A percentile compares a stretch with the other conserved stretches of the same genome.
These are phyloP conservation scores for Rhinolophus sinicus DNA, from an alignment of 2,113 vertebrate species.

Conservation along the genomic window DNA sequence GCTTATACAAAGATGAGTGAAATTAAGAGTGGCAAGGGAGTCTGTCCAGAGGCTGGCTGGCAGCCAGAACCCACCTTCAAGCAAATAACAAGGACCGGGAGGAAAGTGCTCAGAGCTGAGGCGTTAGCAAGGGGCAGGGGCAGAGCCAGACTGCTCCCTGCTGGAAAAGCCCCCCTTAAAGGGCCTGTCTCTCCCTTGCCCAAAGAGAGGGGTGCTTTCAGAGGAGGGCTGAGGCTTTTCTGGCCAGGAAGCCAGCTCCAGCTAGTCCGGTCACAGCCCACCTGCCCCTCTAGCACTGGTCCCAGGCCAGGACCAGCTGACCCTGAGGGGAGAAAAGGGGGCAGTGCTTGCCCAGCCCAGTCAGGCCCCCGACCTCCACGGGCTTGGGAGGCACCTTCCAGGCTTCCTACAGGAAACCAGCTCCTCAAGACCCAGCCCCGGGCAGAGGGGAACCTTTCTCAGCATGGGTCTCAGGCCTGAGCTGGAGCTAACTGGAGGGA, in stretches of 20 bases:
- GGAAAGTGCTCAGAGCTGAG: slow-evolving; percentile 75
- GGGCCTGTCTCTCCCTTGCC: not conserved
- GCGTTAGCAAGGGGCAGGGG: not conserved
- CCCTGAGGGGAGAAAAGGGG: slow-evolving; percentile 30
- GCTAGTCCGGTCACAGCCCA: not conserved
- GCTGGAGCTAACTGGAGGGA: not conserved
- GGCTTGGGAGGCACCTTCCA: not conserved
- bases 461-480: not conserved
- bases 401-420: slow-evolving; percentile 32
- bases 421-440: slow-evolving; percentile 72
- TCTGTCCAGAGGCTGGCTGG: not conserved
- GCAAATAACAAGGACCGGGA: slow-evolving; percentile 32
- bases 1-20: slow-evolving; percentile 75
- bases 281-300: not conserved
- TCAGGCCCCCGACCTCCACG: not conserved
- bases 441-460: slow-evolving; percentile 24
- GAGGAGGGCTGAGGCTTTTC: slow-evolving; percentile 29
- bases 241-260: slow-evolving; percentile 57
- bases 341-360: not conserved
- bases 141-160: slow-evolving; percentile 50
- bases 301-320: not conserved
- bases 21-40: not conserved
- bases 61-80: slow-evolving; percentile 63
- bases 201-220: not conserved
- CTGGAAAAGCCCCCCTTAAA: not conserved